phyloP scores from a whole-genome alignment of 2,113 vertebrate genomes.

The Nibea albiflora region DNA sequence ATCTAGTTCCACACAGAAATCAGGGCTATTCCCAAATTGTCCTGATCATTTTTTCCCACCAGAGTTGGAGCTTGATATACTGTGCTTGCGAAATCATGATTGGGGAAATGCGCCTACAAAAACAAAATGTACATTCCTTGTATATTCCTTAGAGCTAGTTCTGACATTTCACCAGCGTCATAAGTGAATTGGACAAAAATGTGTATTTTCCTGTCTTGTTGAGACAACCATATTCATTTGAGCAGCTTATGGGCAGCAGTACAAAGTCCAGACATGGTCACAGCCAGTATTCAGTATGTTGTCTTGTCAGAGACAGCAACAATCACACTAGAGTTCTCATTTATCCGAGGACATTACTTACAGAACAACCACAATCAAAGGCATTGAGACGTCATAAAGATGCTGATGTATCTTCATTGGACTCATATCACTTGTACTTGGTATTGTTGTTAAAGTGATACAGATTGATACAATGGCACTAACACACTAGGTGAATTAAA shows the following conservation, averaged over 20 bases:
- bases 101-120: conserved; percentile 37
- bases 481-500: too few relatives aligned
- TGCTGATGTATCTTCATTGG: background rate
- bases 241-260: background rate
- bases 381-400: too few relatives aligned
- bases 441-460: background rate
- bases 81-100: conserved; percentile 35
- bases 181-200: conserved; percentile 48
- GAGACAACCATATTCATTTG: background rate
- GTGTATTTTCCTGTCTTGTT: conserved; percentile 15
- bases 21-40: conserved; percentile 70
- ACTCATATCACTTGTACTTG: background rate
- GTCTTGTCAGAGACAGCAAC: background rate
- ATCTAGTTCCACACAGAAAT: conserved; percentile 57
- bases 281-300: background rate
- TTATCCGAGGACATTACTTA: background rate
- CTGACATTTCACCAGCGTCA: conserved; percentile 69
- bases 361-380: background rate
- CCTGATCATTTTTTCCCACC: conserved; percentile 8
- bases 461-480: background rate
- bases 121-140: background rate
- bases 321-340: background rate
- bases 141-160: conserved; percentile 55
- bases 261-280: background rate
- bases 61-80: conserved; percentile 40